These are phyloP conservation scores for Platycheirus rosarum DNA, from an alignment of 2,888 invertebrate species.

Conservation along the genomic window DNA sequence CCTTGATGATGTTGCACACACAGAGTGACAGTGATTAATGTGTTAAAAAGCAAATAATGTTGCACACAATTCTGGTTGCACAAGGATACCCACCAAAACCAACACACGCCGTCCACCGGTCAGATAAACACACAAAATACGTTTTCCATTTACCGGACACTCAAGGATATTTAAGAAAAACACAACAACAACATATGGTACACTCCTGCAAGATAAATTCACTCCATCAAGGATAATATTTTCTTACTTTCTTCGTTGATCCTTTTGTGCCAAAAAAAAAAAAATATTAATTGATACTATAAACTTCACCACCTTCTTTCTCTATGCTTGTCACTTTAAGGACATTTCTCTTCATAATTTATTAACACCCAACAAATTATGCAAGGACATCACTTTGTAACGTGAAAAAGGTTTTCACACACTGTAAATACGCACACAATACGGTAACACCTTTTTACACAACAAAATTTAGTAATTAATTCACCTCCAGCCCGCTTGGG, in stretches of 20 bases:
- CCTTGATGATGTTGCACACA: constrained; percentile 36
- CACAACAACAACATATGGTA: constrained; percentile 55
- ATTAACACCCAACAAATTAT: constrained; percentile 54
- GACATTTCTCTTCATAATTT: constrained; percentile 61
- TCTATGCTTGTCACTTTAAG: constrained; percentile 29
- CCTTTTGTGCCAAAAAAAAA: constrained; percentile 11
- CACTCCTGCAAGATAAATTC: constrained; percentile 51
- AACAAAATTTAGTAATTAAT: constrained; percentile 29
- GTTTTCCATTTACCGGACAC: constrained; percentile 39
- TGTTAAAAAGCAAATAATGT: constrained; percentile 19
- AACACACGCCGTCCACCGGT: constrained; percentile 23
- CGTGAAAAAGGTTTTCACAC: constrained; percentile 23
- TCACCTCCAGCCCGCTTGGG: constrained; percentile 9
- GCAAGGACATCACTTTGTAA: constrained; percentile 29
- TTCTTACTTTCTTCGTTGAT: constrained; percentile 16
- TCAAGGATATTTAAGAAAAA: constrained; percentile 40
- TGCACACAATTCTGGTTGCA: constrained; percentile 58
- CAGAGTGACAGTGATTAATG: constrained; percentile 65
- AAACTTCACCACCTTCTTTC: constrained; percentile 44
- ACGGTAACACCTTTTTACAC: constrained; percentile 19
- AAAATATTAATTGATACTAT: constrained; percentile 53
- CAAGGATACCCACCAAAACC: neutral
- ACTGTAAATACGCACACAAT: constrained; percentile 17
- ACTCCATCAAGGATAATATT: constrained; percentile 45
- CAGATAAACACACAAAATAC: constrained; percentile 27